phyloP scores from a whole-genome alignment of 2,888 invertebrate species.

The Aelia acuminata region DNA sequence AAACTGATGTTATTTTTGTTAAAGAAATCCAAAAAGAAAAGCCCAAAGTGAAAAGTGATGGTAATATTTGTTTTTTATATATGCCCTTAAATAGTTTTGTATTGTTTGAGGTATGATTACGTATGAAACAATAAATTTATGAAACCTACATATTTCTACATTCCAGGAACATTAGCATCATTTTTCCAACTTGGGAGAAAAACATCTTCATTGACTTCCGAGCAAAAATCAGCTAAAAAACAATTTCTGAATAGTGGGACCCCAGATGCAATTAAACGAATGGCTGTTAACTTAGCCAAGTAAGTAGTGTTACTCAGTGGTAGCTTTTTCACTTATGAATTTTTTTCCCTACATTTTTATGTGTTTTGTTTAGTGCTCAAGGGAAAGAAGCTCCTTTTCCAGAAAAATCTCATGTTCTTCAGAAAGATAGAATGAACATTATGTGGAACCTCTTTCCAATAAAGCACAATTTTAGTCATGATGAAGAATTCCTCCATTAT shows the following conservation, averaged over 20 bases:
- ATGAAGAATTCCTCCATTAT: slow-evolving; percentile 3
- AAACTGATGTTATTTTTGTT: slow-evolving; percentile 52
- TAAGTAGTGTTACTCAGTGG: slow-evolving; percentile 11
- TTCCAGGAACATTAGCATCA: slow-evolving; percentile 61
- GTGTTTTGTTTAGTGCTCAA: slow-evolving; percentile 49
- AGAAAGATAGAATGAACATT: slow-evolving; percentile 68
- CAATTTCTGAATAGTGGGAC: slow-evolving; percentile 82
- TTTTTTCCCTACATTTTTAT: slow-evolving; percentile 27
- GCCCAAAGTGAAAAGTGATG: slow-evolving; percentile 60
- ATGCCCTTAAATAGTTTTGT: neutral
- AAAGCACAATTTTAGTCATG: slow-evolving; percentile 65
- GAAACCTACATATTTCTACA: neutral
- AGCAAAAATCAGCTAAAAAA: slow-evolving; percentile 72
- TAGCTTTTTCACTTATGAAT: neutral
- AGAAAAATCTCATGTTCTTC: slow-evolving; percentile 77
- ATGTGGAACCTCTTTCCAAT: slow-evolving; percentile 69
- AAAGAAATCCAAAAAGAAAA: slow-evolving; percentile 45
- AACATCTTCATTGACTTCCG: slow-evolving; percentile 40
- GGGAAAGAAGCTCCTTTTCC: slow-evolving; percentile 74
- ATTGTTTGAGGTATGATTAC: neutral
- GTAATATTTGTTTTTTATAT: slow-evolving; percentile 14
- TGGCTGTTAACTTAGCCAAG: slow-evolving; percentile 68
- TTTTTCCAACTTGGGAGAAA: slow-evolving; percentile 59
- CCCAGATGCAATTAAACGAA: slow-evolving; percentile 76
- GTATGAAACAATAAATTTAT: too few species aligned